phyloP scores from a whole-genome alignment of 2,888 invertebrate species.

The Steromphala cineraria region DNA sequence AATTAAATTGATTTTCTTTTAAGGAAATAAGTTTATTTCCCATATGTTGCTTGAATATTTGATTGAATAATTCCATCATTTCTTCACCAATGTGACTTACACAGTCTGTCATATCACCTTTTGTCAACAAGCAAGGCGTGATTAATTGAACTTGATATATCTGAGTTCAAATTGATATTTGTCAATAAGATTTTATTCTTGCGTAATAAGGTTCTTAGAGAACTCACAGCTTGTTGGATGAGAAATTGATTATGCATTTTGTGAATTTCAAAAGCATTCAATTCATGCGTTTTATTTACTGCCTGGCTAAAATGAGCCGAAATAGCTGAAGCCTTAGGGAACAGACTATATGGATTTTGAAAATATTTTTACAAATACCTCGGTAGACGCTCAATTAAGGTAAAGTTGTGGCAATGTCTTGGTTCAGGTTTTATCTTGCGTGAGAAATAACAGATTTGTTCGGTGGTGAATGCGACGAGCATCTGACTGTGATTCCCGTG shows the following conservation, averaged over 20 bases:
- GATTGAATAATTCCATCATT: no score
- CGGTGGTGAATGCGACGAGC: neutral
- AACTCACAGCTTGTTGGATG: neutral
- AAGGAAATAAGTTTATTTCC: no score
- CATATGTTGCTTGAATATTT: no score
- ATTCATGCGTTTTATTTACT: slow-evolving; percentile 3
- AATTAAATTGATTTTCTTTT: no score
- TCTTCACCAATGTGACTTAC: no score
- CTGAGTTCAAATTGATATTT: neutral
- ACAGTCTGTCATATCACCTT: no score
- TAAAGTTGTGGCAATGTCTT: neutral
- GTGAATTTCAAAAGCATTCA: neutral
- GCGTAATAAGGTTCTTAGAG: neutral
- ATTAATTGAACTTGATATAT: neutral
- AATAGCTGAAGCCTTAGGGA: neutral
- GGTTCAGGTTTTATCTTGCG: neutral
- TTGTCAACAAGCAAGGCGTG: neutral
- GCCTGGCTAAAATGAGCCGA: neutral
- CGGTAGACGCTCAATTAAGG: neutral
- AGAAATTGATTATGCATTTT: neutral
- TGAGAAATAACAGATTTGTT: slow-evolving; percentile 19
- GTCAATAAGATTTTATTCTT: neutral
- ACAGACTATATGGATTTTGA: slow-evolving; percentile 4
- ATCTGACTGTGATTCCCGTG: slow-evolving; percentile 4
- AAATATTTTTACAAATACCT: slow-evolving; percentile 7